phyloP scores from a whole-genome alignment of 2,888 invertebrate species.

The Campaea margaritaria region DNA sequence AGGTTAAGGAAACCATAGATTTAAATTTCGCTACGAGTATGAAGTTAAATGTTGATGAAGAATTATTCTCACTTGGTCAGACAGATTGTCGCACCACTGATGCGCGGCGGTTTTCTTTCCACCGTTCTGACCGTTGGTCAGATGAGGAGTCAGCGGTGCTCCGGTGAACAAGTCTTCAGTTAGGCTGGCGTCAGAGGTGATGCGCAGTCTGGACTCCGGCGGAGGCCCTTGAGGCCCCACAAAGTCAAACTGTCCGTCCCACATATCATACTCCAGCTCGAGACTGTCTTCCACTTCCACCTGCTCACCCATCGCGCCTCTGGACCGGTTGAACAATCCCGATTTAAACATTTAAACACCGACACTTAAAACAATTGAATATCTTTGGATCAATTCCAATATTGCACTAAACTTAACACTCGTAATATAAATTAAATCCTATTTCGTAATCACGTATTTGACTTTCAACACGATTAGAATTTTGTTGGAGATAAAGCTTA shows the following conservation, averaged over 20 bases:
- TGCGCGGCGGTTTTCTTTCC: conserved; percentile 84
- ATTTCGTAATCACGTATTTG: conserved; percentile 54
- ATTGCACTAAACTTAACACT: conserved; percentile 64
- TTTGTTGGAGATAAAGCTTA: conserved; percentile 65
- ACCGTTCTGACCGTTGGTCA: conserved; percentile 80
- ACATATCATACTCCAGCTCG: conserved; percentile 93
- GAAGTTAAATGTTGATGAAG: conserved; percentile 4
- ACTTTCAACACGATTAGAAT: conserved; percentile 73
- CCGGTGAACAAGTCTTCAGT: conserved; percentile 81
- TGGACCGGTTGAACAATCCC: conserved; percentile 75
- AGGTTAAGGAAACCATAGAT: too few species aligned
- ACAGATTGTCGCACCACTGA: conserved; percentile 85
- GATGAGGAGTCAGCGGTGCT: conserved; percentile 75
- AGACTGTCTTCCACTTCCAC: conserved; percentile 84
- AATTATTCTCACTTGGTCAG: conserved; percentile 84
- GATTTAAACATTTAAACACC: conserved; percentile 79
- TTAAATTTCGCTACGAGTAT: background rate
- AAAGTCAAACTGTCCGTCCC: conserved; percentile 95
- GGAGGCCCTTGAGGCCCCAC: conserved; percentile 86
- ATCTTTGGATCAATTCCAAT: conserved; percentile 76
- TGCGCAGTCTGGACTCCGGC: conserved; percentile 65
- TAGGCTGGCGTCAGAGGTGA: conserved; percentile 73
- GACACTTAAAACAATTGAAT: conserved; percentile 47
- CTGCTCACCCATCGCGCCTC: conserved; percentile 75
- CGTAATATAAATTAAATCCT: conserved; percentile 51